These are phyloP conservation scores for Cotesia glomerata DNA, from an alignment of 1,140 invertebrate species.

Conservation along the genomic window DNA sequence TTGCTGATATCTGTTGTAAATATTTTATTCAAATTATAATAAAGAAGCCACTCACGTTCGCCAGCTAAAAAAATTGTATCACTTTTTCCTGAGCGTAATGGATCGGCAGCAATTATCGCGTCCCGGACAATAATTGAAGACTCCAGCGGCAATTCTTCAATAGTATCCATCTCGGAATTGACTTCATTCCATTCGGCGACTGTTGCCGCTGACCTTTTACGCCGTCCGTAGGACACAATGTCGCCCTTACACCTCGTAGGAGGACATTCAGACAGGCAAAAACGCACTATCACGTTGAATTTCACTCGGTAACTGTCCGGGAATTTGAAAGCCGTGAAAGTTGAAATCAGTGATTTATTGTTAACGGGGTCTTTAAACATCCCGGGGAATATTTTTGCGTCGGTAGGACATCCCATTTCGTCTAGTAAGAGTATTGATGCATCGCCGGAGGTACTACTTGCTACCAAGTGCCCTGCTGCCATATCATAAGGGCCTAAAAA, in stretches of 20 bases:
- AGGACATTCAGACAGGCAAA: slow-evolving; percentile 69
- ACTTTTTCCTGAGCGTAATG: slow-evolving; percentile 38
- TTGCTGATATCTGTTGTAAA: too few species aligned
- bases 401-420: slow-evolving; percentile 65
- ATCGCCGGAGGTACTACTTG: slow-evolving; percentile 63
- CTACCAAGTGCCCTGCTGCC: slow-evolving; percentile 64
- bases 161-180: slow-evolving; percentile 27
- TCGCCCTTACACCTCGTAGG: slow-evolving; percentile 58
- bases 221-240: slow-evolving; percentile 43
- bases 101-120: slow-evolving; percentile 43
- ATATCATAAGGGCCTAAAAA: slow-evolving; percentile 65
- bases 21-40: neutral
- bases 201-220: slow-evolving; percentile 35
- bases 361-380: slow-evolving; percentile 54
- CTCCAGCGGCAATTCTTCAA: slow-evolving; percentile 54
- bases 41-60: slow-evolving; percentile 40
- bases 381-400: slow-evolving; percentile 63
- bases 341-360: slow-evolving; percentile 61
- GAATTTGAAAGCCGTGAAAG: slow-evolving; percentile 76
- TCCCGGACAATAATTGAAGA: slow-evolving; percentile 54
- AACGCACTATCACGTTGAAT: slow-evolving; percentile 73
- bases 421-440: slow-evolving; percentile 62
- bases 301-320: slow-evolving; percentile 71
- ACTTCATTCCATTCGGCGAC: slow-evolving; percentile 1
- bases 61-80: slow-evolving; percentile 49